Evolutionary conservation across 2,113 vertebrate species (phyloP), one percentile per base, ranked within the genome.

Genomic region (Struthio camelus): DNA sequence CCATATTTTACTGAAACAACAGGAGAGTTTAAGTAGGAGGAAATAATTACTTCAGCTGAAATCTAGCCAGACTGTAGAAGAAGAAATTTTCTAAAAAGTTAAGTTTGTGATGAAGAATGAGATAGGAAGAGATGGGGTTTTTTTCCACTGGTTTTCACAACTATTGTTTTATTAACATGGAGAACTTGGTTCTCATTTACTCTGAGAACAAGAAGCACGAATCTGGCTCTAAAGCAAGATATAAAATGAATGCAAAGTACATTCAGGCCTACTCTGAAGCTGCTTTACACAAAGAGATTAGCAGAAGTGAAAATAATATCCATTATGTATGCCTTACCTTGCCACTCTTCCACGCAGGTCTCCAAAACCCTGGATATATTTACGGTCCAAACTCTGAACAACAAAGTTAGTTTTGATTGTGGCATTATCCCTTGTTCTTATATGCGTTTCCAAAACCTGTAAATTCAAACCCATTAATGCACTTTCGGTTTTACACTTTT

Each of bases 291-390:
- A 23, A 28, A 10, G 4, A 0, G 1, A 20, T 28, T 7, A 15
- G 8, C 28, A 30, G 42, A 75, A 64, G 71, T 6, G 17, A 23
- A 61, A 62, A 71, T 4, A 20, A 25, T 19, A 28, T 4, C 28
- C 4, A 4, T 11, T 5, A 7, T 4, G 5, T 20, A 8, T 38
- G 46, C 83, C 96, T 98, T 97, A 99, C 98, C 98, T 98, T 86
- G 98, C 97, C 69, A 99, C 98, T 96, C 98, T 98, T 92, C 99
- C 98, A 85, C 98, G 97, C 53, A 99, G 98, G 94, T 99, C 98
- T 95, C 98, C 98, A 50, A 98, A 96, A 40, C 97, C 97, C 8
- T 97, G 97, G 32, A 96, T 66, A 80, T 98, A 98, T 95, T 98
- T 99, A 69, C 96, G 96, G 75, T 98, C 98, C 87, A 99, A 95